Evolutionary conservation across 2,888 invertebrate genomes (phyloP), one percentile per base, ranked within the genome.

Genomic region (Pyralis farinalis): DNA sequence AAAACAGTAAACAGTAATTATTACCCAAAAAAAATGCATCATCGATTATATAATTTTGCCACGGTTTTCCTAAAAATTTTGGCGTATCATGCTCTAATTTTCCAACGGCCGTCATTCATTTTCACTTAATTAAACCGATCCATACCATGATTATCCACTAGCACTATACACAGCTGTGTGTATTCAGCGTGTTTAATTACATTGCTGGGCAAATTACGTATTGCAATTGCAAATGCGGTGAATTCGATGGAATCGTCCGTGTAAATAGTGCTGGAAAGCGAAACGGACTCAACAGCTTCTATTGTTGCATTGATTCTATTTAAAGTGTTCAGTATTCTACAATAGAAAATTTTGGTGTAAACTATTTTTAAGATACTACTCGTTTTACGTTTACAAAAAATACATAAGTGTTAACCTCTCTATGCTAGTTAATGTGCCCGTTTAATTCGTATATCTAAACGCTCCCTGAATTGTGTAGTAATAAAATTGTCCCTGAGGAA

Each of bases 401-500:
- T 16, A 16, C 16, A 2, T 4, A 16, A 16, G 4, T 2, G 16
- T 16, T 16, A 16, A 16, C 16, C 4, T 16, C 16, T 16, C 16
- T 16, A 9, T 12, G n/a, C 27, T 10, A 27, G 22, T 33, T 33
- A 39, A 39, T 39, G 39, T 11, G 33, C 8, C 33, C 27, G 33
- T 28, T 39, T 39, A 39, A 39, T 39, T 33, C 27, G 33, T 39
- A 28, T 27, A 27, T 33, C 31, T 32, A 38, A 42, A 28, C 29
- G 10, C 7, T n/a, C 11, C 22, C 34, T 25, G 35, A 34, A 42
- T 20, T 42, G 42, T 34, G 37, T 36, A 37, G 36, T 32, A 31
- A 36, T 41, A 41, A 41, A 42, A 42, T 34, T 34, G 16, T 42
- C 37, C 42, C 42, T n/a, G 34, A 42, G 42, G 42, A 42, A 42